Evolutionary conservation across 2,113 vertebrate species (phyloP), one percentile per base, ranked within the genome.

Genomic region (Atherinomorus stipes): DNA sequence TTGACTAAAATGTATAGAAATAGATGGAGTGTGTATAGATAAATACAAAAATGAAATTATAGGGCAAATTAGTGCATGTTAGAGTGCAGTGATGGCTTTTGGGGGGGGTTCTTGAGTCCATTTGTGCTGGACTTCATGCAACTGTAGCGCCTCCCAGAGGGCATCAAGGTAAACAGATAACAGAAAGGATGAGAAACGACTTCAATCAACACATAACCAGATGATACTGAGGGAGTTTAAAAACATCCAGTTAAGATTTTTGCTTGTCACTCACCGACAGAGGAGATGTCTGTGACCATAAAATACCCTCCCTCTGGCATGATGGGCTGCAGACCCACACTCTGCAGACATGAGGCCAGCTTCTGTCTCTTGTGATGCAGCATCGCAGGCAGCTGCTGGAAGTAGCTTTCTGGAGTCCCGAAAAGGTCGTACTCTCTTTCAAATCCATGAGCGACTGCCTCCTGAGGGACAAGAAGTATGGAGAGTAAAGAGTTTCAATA

Each of bases 301-400:
- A 95, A 99, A 66, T 98, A 99, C 54, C 96, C 95, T 78, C 97
- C 98, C 81, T 98, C 95, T 0, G 98, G 94, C 61, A 95, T 0
- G 2, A 97, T 45, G 7, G 98, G 96, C 60, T 92, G 90, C 89
- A 99, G 84, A 19, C 97, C 97, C 61, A 94, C 92, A 0, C 88
- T 89, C 77, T 81, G 71, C 80, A 99, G 91, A 68, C 94, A 95
- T 1, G 31, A 75, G 0, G 95, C 83, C 87, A 99, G 85, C 72
- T 89, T 93, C 64, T 94, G 92, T 1, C 96, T 93, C 76, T 94
- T 95, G 42, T 53, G 82, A 61, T 95, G 93, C 64, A 97, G 68
- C 66, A 71, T 70, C 9, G 78, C 80, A 0, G 95, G 92, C 56
- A 99, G 74, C 59, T 95, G 94, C 59, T 92, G 31, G 2, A 99